These are phyloP conservation scores for Hypothenemus hampei DNA, from an alignment of 1,140 invertebrate genomes.

Conservation along the genomic window DNA sequence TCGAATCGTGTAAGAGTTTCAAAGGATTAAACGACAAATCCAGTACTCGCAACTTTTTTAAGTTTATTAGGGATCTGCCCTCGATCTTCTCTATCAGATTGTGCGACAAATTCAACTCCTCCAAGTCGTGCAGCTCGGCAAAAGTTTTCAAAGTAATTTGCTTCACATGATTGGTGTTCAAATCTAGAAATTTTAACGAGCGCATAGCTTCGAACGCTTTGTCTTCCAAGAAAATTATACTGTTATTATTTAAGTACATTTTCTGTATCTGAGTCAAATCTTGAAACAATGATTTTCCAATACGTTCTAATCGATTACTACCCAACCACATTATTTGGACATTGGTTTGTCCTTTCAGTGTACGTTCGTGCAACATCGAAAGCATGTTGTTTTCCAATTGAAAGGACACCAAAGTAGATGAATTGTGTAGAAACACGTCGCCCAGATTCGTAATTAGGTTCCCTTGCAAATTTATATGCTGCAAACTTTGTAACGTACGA, in stretches of 20 bases:
- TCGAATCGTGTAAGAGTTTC: conserved; percentile 50
- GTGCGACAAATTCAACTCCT: conserved; percentile 59
- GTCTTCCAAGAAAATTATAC: conserved; percentile 72
- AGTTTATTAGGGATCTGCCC: conserved; percentile 54
- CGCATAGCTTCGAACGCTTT: conserved; percentile 71
- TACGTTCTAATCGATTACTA: conserved; percentile 68
- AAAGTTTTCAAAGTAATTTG: conserved; percentile 64
- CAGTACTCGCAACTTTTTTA: conserved; percentile 56
- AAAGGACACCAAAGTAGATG: conserved; percentile 74
- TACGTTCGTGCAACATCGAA: conserved; percentile 70
- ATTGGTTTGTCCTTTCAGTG: conserved; percentile 69
- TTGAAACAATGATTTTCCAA: conserved; percentile 67
- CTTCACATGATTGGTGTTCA: conserved; percentile 68
- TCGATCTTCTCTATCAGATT: conserved; percentile 57
- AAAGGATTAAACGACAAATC: conserved; percentile 61
- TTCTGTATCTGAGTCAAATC: conserved; percentile 70
- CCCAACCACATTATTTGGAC: conserved; percentile 86
- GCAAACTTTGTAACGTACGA: conserved; percentile 72
- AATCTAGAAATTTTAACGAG: conserved; percentile 69
- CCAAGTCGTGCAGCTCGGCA: conserved; percentile 62
- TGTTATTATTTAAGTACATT: conserved; percentile 79
- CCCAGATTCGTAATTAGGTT: conserved; percentile 71
- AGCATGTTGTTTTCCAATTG: conserved; percentile 82
- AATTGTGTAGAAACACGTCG: conserved; percentile 72
- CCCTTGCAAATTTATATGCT: conserved; percentile 82